Conservation (phyloP, 2,888 invertebrate species). For the Eristalis tenax region DNA sequence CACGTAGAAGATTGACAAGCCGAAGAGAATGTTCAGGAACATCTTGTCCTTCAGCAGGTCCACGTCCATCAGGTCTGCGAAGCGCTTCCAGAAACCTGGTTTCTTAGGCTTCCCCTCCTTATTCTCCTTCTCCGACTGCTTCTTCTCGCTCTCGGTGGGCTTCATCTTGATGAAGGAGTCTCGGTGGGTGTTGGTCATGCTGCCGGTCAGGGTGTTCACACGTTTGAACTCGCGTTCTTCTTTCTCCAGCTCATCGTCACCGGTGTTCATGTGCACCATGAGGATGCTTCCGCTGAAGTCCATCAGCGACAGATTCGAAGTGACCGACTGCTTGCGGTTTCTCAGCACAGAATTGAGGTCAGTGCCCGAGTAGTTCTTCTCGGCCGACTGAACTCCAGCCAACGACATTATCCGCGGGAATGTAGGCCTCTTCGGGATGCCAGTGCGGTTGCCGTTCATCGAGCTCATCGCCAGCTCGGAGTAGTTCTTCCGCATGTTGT, state of each 20-base stretch:
- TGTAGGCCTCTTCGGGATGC: conserved; percentile 80
- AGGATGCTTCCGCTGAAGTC: conserved; percentile 89
- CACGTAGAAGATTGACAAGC: conserved; percentile 88
- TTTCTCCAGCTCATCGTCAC: conserved; percentile 80
- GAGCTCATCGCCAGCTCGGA: conserved; percentile 81
- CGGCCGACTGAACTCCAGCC: conserved; percentile 78
- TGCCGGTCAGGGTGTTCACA: conserved; percentile 79
- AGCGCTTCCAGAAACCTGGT: conserved; percentile 82
- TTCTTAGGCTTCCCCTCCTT: conserved; percentile 71
- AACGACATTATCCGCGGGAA: conserved; percentile 81
- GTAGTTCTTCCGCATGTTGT: conserved; percentile 80
- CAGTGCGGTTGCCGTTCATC: conserved; percentile 77
- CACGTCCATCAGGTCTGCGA: conserved; percentile 87
- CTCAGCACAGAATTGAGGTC: conserved; percentile 83
- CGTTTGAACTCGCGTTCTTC: conserved; percentile 80
- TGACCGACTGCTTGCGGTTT: conserved; percentile 85
- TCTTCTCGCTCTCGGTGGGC: conserved; percentile 78
- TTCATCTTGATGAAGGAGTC: conserved; percentile 81
- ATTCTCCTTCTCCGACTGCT: conserved; percentile 73
- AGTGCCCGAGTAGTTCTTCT: conserved; percentile 80
- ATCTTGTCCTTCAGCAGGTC: conserved; percentile 88
- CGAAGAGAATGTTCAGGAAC: conserved; percentile 88
- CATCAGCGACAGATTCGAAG: conserved; percentile 88
- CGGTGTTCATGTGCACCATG: conserved; percentile 85
- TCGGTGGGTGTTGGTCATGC: conserved; percentile 76